Evolutionary conservation across 2,113 vertebrate genomes (phyloP), one percentile per base, ranked within the genome.

Genomic region (Pteropus alecto): DNA sequence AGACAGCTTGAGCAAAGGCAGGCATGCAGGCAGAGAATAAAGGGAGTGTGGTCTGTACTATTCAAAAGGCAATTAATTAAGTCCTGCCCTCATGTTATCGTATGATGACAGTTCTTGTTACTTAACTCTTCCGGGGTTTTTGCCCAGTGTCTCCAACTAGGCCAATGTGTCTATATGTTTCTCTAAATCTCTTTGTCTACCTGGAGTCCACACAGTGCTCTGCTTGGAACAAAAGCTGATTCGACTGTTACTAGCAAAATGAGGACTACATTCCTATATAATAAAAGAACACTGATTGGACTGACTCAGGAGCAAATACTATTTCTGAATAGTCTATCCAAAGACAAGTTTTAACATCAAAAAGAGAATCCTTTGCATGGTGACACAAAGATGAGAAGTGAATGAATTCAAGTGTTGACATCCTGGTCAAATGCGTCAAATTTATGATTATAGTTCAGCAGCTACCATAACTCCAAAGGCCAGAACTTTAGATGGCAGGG

Each of bases 11-110:
- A 90, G 60, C 26, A 43, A 71, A 90, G 81, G 74, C 87, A 92
- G 67, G 77, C 30, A 73, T 60, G 56, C 46, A 54, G 79, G 67
- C 38, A 43, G 71, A 70, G 87, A 84, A 96, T 73, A 70, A 82
- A 81, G 71, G 86, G 35, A 63, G 43, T n/a, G 68, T 8, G 68
- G 60, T 30, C 60, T 84, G 30, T 11, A 82, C 30, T 19, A 28
- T 26, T 93, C 67, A 58, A 79, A 93, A 93, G 30, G 41, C 89
- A 86, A 79, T 79, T 95, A 73, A 96, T 79, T 88, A 94, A 96
- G 61, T 51, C 60, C 60, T 94, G 87, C 28, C 76, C 84, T 78
- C 56, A 30, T 30, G 93, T 82, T 54, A 70, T 63, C 78, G 92
- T n/a, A 96, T 30, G 82, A 87, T 58, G 70, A 88, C 65, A 78